Percentiles rank a stretch among this genome's conserved stretches.
Evolutionary conservation across 2,113 vertebrate genomes (phyloP).

Genomic region (Chitala chitala): DNA sequence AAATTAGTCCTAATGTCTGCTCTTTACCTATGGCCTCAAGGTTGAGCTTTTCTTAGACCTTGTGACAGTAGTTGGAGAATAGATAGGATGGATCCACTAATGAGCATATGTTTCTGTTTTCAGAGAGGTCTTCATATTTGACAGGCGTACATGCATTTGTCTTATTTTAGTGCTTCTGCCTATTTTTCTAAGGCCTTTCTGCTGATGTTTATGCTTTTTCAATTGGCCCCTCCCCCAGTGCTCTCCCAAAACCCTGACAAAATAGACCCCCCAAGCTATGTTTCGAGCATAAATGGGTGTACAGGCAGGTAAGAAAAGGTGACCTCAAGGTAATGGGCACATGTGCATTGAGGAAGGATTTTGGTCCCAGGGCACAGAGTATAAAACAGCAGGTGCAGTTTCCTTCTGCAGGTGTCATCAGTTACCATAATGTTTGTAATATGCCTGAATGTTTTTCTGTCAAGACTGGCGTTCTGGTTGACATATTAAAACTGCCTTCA

Average conservation of each 20-base stretch:
- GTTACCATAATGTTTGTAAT: neutral
- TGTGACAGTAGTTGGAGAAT: slow-evolving; percentile 13
- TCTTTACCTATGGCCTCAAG: slow-evolving; percentile 1
- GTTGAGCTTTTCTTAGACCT: slow-evolving; percentile 16
- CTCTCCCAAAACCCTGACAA: neutral
- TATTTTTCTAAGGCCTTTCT: neutral
- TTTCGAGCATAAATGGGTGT: neutral
- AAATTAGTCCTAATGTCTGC: slow-evolving; percentile 11
- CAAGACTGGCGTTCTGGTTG: neutral
- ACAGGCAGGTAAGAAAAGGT: neutral
- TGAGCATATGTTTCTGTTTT: neutral
- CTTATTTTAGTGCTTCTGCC: neutral
- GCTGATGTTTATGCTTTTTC: neutral
- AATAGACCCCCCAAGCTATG: neutral
- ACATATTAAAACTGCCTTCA: too few species aligned
- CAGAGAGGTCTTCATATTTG: neutral
- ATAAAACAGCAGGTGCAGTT: neutral
- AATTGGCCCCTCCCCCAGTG: neutral
- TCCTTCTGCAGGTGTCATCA: neutral
- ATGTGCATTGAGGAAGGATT: neutral
- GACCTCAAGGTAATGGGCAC: too few species aligned
- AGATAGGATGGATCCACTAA: slow-evolving; percentile 5
- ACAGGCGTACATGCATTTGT: neutral
- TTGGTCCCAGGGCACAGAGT: neutral
- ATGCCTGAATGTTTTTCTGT: neutral